These are phyloP conservation scores for Chloropsis hardwickii DNA, from an alignment of 2,113 vertebrate species.

Conservation along the genomic window DNA sequence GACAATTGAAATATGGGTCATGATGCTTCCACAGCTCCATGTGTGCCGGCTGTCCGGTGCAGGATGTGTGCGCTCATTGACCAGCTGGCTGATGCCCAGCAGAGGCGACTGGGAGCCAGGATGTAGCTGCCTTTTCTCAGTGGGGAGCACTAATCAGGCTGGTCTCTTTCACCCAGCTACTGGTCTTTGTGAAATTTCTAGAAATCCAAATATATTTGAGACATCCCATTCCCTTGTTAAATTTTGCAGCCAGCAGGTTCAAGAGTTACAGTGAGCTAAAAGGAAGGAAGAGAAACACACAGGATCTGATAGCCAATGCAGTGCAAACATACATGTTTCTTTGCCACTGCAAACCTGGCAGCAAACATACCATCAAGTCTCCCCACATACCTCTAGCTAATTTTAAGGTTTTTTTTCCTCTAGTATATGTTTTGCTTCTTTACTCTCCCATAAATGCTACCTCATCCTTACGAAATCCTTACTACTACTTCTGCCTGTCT, in stretches of 20 bases:
- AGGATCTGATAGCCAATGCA: not conserved
- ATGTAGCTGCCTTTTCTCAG: not conserved
- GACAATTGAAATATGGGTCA: not conserved
- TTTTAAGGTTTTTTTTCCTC: not conserved
- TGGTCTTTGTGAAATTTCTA: not conserved
- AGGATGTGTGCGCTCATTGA: not conserved
- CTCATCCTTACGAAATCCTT: not conserved
- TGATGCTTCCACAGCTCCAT: not conserved
- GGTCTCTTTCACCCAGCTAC: not conserved
- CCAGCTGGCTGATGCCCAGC: not conserved
- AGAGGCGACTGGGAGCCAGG: not conserved
- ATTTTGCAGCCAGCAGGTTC: not conserved
- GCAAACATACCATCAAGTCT: not conserved
- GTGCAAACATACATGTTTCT: not conserved
- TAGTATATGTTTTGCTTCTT: not conserved
- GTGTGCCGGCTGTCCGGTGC: accelerated
- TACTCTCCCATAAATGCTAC: not conserved
- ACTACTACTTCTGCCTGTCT: not conserved
- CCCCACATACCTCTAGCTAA: not conserved
- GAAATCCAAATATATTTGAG: not conserved
- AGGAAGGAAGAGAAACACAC: not conserved
- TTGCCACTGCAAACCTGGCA: not conserved
- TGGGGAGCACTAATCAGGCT: not conserved
- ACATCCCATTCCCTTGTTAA: not conserved
- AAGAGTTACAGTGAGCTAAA: not conserved